phyloP scores from a whole-genome alignment of 2,797 vertebrate genomes.

The Galagoides demidoff region DNA sequence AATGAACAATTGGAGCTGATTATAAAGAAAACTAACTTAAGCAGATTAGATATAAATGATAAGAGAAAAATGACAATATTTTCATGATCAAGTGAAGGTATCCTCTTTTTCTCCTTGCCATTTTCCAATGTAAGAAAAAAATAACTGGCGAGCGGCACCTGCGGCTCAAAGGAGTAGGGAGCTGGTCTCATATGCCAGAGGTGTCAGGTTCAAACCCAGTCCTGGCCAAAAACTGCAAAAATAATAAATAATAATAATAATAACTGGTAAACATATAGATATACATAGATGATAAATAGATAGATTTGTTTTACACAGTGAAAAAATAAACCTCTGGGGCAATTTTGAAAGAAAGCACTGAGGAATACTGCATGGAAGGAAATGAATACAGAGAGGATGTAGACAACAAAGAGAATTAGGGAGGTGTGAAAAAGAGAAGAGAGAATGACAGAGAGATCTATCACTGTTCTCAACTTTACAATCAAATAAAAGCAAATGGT shows the following conservation, averaged over 20 bases:
- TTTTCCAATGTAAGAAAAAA: not conserved
- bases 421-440: not conserved
- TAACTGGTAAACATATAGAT: not conserved
- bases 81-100: slow-evolving; percentile 15
- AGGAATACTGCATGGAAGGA: not conserved
- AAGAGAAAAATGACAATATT: not conserved
- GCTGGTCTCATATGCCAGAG: too few species aligned
- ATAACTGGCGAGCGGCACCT: too few species aligned
- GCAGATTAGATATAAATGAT: not conserved
- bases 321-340: not conserved
- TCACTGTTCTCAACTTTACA: not conserved
- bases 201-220: too few species aligned
- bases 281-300: too few species aligned
- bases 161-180: too few species aligned
- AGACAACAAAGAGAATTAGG: not conserved
- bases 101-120: not conserved
- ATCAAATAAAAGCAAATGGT: not conserved
- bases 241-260: too few species aligned
- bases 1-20: not conserved
- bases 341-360: not conserved
- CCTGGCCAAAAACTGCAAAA: too few species aligned
- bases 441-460: not conserved
- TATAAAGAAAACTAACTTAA: slow-evolving; percentile 7
- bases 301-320: not conserved
- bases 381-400: fast-evolving